Base-by-base conservation (phyloP, 2,797 vertebrate genomes). In the Prunella strophiata region DNA sequence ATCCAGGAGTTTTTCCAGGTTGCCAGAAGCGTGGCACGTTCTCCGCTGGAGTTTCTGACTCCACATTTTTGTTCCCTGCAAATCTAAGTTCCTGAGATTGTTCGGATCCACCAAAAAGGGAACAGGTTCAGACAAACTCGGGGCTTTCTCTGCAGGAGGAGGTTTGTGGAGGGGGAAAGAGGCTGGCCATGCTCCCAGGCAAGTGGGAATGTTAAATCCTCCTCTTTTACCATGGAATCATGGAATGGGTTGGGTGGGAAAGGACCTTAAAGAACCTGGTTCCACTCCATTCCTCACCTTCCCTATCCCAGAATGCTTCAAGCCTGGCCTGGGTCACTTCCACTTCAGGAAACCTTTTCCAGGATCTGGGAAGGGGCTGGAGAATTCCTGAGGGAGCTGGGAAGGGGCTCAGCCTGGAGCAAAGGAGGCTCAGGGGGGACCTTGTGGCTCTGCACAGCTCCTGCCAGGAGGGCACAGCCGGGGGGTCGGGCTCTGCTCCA, bases 11-110 rank as follows among this genome's bases (percentile, higher is more conserved):
- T 89, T 57, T 85, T 50, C 47, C 22, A 7, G 47, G 48, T 51
- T 59, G 71, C 63, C 51, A 6, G 3, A 79, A 90, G 16, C 2
- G 8, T n/a, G 72, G 72, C 72, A 13, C 6, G 9, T 58, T 51
- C 51, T 9, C 34, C 0, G 1, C 52, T 4, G 10, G 34, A 12
- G 47, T 62, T 59, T 55, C 7, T 3, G 7, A 4, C n/a, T 17
- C 21, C n/a, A 1, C 1, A 0, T 4, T 10, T 71, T 26, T 6
- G 6, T 48, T 61, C 38, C 55, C 15, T 36, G 13, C 13, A 5
- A 47, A 32, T 68, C 27, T 4, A 12, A 34, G 32, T 47, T 27
- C 59, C 23, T 2, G 0, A 10, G 50, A 26, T 2, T 15, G 23
- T 77, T 77, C 52, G 58, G 74, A 16, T 19, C 5, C 45, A 18